Percentiles rank a stretch among this genome's conserved stretches.
Evolutionary conservation across 2,113 vertebrate genomes (phyloP).

Genomic region (Dasyprocta punctata): DNA sequence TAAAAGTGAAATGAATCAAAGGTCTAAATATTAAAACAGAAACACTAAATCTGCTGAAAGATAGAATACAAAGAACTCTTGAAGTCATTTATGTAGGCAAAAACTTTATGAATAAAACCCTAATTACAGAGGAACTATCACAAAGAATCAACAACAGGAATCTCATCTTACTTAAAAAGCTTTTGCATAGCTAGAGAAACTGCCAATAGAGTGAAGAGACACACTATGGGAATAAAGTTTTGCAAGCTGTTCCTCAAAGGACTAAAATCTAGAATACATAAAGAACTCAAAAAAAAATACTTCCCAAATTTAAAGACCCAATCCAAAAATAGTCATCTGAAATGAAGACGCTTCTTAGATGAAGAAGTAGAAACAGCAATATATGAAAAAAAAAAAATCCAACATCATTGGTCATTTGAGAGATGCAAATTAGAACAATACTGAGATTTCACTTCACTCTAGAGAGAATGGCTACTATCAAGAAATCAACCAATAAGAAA

Average conservation of each 20-base stretch:
- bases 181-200: too few relatives aligned
- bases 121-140: background rate
- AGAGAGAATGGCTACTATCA: background rate
- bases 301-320: background rate
- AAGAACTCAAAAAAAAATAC: background rate
- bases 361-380: background rate
- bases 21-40: background rate
- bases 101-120: background rate
- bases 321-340: background rate
- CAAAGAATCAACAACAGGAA: background rate
- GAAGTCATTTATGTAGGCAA: background rate
- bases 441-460: background rate
- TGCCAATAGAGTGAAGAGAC: background rate
- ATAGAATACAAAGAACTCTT: background rate
- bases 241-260: background rate
- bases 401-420: background rate
- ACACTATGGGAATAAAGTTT: background rate
- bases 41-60: background rate
- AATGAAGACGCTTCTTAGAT: background rate
- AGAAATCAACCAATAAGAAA: background rate
- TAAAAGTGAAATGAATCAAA: background rate
- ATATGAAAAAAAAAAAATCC: background rate
- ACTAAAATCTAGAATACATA: background rate
- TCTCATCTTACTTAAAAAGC: background rate
- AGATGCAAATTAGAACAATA: background rate